Percentiles rank a stretch among this genome's conserved stretches.
phyloP scores from a whole-genome alignment of 2,113 vertebrate genomes.

The Pitta sordida region DNA sequence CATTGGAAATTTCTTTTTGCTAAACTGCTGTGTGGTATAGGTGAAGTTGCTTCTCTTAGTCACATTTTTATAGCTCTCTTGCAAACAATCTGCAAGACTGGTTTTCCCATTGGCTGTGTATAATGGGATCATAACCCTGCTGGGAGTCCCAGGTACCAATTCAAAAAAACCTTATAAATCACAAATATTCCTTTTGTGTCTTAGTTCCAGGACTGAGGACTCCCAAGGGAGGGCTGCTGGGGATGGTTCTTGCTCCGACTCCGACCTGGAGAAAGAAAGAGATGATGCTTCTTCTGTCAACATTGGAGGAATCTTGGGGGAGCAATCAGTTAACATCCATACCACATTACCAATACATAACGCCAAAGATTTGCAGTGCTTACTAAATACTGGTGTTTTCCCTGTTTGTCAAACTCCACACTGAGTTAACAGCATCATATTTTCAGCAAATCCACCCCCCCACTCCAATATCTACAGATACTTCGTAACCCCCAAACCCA shows the following conservation, averaged over 20 bases:
- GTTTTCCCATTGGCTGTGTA: background rate
- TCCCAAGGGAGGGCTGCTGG: background rate
- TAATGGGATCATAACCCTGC: constrained; percentile 45
- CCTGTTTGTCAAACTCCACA: background rate
- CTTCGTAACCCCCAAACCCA: background rate
- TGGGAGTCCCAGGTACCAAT: background rate
- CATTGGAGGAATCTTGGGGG: background rate
- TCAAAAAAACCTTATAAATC: background rate
- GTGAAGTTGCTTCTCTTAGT: background rate
- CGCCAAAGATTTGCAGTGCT: background rate
- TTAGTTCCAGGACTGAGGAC: background rate
- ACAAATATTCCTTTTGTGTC: background rate
- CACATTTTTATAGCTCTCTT: constrained; percentile 33
- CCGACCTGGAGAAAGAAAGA: background rate
- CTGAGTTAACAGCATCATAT: background rate
- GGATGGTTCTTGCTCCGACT: background rate
- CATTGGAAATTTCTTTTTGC: background rate
- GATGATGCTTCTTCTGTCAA: background rate
- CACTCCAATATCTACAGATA: background rate
- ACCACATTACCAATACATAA: background rate
- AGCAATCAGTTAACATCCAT: background rate
- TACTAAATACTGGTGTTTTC: background rate
- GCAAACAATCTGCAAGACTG: background rate
- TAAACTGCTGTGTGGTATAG: background rate
- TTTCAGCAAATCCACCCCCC: background rate